phyloP scores from a whole-genome alignment of 2,888 invertebrate species.

The Diaperis boleti region DNA sequence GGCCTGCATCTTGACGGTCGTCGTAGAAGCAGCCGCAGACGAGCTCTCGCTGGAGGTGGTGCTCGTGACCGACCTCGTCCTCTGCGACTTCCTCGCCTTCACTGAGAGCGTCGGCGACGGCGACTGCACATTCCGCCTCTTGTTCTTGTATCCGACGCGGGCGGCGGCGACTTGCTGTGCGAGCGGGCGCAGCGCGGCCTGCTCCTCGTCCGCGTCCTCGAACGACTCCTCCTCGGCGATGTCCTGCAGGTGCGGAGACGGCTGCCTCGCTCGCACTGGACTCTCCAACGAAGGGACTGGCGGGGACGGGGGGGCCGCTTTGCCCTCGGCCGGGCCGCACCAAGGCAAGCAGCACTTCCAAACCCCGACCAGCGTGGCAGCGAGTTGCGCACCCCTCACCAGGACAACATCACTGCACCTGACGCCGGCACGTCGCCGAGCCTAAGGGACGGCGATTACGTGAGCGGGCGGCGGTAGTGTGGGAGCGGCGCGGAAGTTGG shows the following conservation, averaged over 20 bases:
- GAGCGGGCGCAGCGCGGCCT: constrained; percentile 66
- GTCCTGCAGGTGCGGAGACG: constrained; percentile 80
- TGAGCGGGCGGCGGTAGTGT: too few relatives aligned
- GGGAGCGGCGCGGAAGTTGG: too few relatives aligned
- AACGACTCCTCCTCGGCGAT: constrained; percentile 81
- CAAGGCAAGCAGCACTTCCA: constrained; percentile 88
- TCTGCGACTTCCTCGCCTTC: constrained; percentile 70
- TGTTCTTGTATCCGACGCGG: constrained; percentile 57
- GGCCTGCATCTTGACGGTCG: constrained; percentile 85
- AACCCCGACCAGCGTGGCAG: constrained; percentile 78
- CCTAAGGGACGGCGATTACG: too few relatives aligned
- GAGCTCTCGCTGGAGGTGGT: constrained; percentile 62
- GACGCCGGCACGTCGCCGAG: background rate
- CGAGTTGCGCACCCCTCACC: constrained; percentile 56
- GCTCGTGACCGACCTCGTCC: constrained; percentile 55
- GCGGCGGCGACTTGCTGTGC: constrained; percentile 62
- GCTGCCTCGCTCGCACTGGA: constrained; percentile 73
- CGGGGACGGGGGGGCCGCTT: constrained; percentile 61
- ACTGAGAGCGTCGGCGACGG: constrained; percentile 74
- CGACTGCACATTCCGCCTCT: constrained; percentile 67
- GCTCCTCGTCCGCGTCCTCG: constrained; percentile 65
- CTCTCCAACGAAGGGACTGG: constrained; percentile 62
- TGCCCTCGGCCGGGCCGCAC: constrained; percentile 77
- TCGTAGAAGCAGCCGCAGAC: constrained; percentile 58
- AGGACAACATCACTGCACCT: constrained; percentile 46